Conservation (phyloP, 2,113 vertebrate species). For the Acrocephalus arundinaceus region DNA sequence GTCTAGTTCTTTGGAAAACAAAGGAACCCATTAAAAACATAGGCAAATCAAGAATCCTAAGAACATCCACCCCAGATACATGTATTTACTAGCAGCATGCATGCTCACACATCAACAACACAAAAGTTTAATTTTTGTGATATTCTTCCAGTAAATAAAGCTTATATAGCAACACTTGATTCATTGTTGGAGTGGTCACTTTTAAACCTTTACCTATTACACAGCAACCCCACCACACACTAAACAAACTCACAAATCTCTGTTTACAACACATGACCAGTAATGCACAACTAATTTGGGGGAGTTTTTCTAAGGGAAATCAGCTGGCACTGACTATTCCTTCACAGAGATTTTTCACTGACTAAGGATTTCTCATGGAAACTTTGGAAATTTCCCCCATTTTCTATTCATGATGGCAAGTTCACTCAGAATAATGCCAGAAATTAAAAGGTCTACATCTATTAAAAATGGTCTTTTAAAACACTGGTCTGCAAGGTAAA, state of each 20-base stretch:
- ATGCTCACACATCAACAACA: background rate
- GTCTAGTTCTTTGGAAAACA: background rate
- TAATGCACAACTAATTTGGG: background rate
- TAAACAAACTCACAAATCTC: background rate
- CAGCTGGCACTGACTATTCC: background rate
- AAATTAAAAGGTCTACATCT: background rate
- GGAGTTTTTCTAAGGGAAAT: background rate
- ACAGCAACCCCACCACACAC: background rate
- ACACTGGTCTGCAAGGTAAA: background rate
- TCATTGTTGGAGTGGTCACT: background rate
- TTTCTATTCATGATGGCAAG: background rate
- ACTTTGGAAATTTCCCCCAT: background rate
- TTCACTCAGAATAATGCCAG: background rate
- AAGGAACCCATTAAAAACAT: background rate
- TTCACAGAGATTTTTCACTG: background rate
- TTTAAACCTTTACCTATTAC: background rate
- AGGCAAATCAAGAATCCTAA: background rate
- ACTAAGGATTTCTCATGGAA: background rate
- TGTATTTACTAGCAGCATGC: background rate
- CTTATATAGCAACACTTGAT: background rate
- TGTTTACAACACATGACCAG: background rate
- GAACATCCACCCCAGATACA: accelerated
- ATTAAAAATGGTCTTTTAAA: background rate
- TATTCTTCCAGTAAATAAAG: background rate
- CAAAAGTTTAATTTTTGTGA: background rate